Conservation (phyloP, 1,140 invertebrate genomes). For the Paraescarpia echinospica region DNA sequence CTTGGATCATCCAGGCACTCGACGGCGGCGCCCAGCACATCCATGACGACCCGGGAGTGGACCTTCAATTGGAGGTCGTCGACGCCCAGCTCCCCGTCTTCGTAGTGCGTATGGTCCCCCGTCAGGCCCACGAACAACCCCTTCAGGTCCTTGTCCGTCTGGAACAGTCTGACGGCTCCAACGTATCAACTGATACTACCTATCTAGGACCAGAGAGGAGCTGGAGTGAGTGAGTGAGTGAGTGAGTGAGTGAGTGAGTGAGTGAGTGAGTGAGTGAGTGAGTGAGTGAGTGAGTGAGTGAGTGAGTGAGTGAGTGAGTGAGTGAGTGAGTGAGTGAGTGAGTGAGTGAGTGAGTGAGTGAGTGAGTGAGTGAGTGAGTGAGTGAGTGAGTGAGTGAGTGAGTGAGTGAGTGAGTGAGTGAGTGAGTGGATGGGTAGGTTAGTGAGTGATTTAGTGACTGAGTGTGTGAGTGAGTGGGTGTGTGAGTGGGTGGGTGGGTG, state of each 20-base stretch:
- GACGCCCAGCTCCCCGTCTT: not conserved
- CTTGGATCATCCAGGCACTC: conserved; percentile 45
- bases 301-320: not conserved
- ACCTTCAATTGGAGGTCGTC: conserved; percentile 31
- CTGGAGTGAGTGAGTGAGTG: not conserved
- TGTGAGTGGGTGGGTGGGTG: not conserved
- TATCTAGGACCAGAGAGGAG: not conserved
- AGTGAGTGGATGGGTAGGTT: not conserved
- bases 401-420: not conserved
- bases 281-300: no score
- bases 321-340: conserved; percentile 20
- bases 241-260: not conserved
- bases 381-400: not conserved
- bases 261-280: not conserved
- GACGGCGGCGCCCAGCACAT: conserved; percentile 46
- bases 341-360: conserved; percentile 23
- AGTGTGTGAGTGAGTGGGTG: not conserved
- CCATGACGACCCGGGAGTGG: conserved; percentile 49
- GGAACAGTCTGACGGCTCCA: conserved; percentile 15
- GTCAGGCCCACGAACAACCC: not conserved
- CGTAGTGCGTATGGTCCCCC: not conserved
- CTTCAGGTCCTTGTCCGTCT: conserved; percentile 23
- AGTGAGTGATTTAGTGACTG: not conserved
- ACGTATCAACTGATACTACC: not conserved
- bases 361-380: conserved; percentile 1